phyloP scores from a whole-genome alignment of 2,113 vertebrate species.

The Aptenodytes forsteri region DNA sequence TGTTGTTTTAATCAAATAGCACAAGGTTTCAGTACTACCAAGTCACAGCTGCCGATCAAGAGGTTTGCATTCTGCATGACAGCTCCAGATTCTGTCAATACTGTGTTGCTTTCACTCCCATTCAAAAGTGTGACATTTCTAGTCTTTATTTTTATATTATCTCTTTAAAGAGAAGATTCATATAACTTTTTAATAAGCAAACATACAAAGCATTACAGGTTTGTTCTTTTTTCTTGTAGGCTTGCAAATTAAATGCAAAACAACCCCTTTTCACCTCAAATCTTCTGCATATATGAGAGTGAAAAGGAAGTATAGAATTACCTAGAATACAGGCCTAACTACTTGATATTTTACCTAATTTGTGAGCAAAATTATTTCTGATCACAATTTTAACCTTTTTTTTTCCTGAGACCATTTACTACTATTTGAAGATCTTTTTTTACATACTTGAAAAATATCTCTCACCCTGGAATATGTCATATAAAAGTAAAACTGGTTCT shows the following conservation, averaged over 20 bases:
- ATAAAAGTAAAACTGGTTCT: slow-evolving; percentile 34
- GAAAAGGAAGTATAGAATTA: background rate
- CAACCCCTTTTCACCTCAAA: background rate
- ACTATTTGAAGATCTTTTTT: slow-evolving; percentile 5
- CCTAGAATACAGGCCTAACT: background rate
- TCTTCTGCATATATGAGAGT: background rate
- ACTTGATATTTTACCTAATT: slow-evolving; percentile 7
- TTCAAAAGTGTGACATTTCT: background rate
- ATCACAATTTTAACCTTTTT: background rate
- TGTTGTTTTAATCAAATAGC: slow-evolving; percentile 44
- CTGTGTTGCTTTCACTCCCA: background rate
- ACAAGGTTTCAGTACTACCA: background rate
- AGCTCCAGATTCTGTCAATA: background rate
- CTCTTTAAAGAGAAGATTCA: background rate
- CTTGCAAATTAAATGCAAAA: background rate
- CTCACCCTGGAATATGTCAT: slow-evolving; percentile 22
- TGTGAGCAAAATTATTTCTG: background rate
- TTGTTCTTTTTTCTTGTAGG: background rate
- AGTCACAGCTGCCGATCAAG: background rate
- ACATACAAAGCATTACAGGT: background rate
- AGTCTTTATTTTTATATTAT: background rate
- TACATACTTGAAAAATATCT: slow-evolving; percentile 23
- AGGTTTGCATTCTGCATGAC: background rate
- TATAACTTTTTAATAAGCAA: background rate
- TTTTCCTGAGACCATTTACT: background rate